A percentile compares a stretch with the other conserved stretches of the same genome.
phyloP scores from a whole-genome alignment of 2,113 vertebrate species.

The Picathartes gymnocephalus region DNA sequence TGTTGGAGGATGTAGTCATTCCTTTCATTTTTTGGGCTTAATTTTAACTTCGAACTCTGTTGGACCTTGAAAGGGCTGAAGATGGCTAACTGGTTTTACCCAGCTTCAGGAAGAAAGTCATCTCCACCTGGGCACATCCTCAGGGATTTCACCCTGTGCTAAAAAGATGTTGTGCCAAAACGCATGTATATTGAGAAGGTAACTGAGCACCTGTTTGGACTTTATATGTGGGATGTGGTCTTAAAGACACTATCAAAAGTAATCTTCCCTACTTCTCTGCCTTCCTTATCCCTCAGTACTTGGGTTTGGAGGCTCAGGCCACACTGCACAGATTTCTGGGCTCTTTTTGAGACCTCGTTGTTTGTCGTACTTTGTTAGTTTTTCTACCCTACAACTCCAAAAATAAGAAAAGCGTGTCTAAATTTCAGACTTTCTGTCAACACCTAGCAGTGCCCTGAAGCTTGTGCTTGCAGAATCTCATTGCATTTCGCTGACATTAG shows the following conservation, averaged over 20 bases:
- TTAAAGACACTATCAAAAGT: neutral
- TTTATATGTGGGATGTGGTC: neutral
- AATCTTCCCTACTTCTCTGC: neutral
- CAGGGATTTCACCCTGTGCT: neutral
- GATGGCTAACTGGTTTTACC: neutral
- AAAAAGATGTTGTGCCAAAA: neutral
- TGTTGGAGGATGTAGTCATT: neutral
- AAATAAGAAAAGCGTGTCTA: neutral
- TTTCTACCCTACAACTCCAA: neutral
- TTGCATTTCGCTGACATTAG: neutral
- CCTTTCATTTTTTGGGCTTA: neutral
- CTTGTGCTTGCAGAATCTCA: neutral
- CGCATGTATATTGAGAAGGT: neutral
- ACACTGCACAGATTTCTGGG: neutral
- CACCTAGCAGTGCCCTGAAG: neutral
- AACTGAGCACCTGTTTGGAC: neutral
- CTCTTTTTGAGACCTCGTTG: neutral
- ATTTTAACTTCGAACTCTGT: neutral
- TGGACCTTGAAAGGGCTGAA: neutral
- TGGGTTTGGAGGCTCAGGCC: neutral
- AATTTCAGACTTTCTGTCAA: neutral
- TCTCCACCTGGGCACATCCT: neutral
- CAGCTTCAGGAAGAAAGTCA: neutral
- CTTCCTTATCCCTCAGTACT: neutral
- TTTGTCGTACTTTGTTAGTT: neutral